A percentile compares a stretch with the other conserved stretches of the same genome.
These are phyloP conservation scores for Tetragnatha versicolor DNA, from an alignment of 1,140 invertebrate genomes.

Conservation along the genomic window DNA sequence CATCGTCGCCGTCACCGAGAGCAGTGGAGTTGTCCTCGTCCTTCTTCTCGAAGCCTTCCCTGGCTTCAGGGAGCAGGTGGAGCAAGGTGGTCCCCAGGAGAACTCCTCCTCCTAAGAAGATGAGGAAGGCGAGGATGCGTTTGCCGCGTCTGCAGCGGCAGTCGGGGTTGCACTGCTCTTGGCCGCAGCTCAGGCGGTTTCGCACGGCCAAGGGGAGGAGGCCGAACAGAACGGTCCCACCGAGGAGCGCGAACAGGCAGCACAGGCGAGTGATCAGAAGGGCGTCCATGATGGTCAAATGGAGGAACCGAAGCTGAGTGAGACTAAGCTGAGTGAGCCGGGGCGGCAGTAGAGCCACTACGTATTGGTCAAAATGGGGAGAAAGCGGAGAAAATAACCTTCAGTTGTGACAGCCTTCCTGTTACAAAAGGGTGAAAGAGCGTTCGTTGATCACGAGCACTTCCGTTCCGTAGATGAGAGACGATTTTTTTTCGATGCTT, in stretches of 20 bases:
- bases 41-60: slow-evolving; percentile 65
- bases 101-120: slow-evolving; percentile 79
- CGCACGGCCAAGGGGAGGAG: slow-evolving; percentile 12
- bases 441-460: too few species aligned
- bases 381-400: too few species aligned
- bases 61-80: slow-evolving; percentile 84
- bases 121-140: slow-evolving; percentile 38
- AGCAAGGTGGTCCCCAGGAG: slow-evolving; percentile 80
- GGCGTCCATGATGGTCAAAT: too few species aligned
- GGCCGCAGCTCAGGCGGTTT: slow-evolving; percentile 7
- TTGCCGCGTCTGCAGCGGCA: slow-evolving; percentile 28
- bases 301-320: too few species aligned
- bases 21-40: slow-evolving; percentile 66
- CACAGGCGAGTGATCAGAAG: not conserved
- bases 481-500: too few species aligned
- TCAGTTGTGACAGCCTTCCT: too few species aligned
- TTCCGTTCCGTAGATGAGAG: too few species aligned
- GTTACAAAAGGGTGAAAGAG: too few species aligned
- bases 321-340: too few species aligned
- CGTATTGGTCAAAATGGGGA: too few species aligned
- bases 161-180: not conserved
- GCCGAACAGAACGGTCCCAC: slow-evolving; percentile 43
- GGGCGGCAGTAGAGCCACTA: too few species aligned
- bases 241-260: slow-evolving; percentile 28
- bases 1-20: not conserved